Evolutionary conservation across 1,140 invertebrate species (phyloP), one percentile per base, ranked within the genome.

Genomic region (Drosophila persimilis): DNA sequence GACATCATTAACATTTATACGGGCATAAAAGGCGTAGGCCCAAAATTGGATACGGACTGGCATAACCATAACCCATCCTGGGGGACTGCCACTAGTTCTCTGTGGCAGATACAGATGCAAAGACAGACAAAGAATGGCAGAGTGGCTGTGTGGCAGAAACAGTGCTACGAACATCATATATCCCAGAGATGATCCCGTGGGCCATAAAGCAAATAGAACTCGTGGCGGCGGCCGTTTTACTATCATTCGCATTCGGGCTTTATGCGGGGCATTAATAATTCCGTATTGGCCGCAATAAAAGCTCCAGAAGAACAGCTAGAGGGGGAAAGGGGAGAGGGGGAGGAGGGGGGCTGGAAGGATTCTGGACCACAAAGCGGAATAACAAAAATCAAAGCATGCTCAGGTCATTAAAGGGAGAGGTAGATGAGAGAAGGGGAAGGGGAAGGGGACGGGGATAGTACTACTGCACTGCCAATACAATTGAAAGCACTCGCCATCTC

Each of bases 361-460:
- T 48, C 50, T 41, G 15, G 64, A 54, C 70, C 65, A 79, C 55
- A 85, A 84, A 85, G 67, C 59, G 50, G 59, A 80, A 80, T 73
- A 85, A 85, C 80, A 73, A 77, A 85, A 85, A 85, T 85, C 80
- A 76, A 86, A 86, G 64, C 81, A 66, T 86, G 69, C 73, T 74
- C 69, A 85, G 77, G 81, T 85, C 80, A 85, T 86, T 86, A 83
- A 79, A 76, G 80, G 53, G 58, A 73, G 60, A 55, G 56, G 54
- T 74, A 48, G 24, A 48, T 51, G 67, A 35, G 54, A 20, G 31
- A 53, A 31, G 9, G 13, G 61, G 15, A 17, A 8, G 35, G n/a
- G 20, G 39, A 41, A 51, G 51, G 45, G n/a, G 3, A 46, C 20
- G 43, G 45, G 63, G 64, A 50, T 57, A 70, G 66, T 70, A 53